A percentile compares a stretch with the other conserved stretches of the same genome.
Conservation (phyloP, 1,140 invertebrate species). For the Pemphigus obesinymphae region DNA sequence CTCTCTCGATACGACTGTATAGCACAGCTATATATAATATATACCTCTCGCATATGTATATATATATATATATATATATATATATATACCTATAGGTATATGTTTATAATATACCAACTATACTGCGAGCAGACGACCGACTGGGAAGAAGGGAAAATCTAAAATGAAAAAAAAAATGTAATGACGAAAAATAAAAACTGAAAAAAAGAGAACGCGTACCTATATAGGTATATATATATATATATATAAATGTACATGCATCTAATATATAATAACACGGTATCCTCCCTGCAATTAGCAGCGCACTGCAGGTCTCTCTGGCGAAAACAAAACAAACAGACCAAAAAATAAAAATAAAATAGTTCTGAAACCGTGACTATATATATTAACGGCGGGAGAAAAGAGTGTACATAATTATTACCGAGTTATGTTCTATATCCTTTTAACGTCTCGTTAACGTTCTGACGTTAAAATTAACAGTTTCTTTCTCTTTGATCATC, state of each 20-base stretch:
- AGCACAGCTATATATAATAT: no score
- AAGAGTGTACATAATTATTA: constrained; percentile 29
- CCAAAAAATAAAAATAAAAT: constrained; percentile 25
- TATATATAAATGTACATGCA: neutral
- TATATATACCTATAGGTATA: no score
- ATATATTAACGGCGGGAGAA: neutral
- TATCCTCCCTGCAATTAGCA: constrained; percentile 41
- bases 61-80: no score
- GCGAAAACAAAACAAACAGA: constrained; percentile 41
- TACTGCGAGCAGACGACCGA: neutral
- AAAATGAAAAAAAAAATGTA: neutral
- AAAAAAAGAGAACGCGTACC: neutral
- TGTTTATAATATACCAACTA: neutral
- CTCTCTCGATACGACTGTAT: neutral
- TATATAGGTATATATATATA: no score
- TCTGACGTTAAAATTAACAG: constrained; percentile 39
- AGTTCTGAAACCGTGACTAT: constrained; percentile 39
- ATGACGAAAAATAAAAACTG: neutral
- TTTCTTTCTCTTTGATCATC: constrained; percentile 16
- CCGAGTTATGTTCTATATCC: constrained; percentile 26
- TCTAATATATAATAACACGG: constrained; percentile 37
- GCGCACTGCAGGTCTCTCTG: constrained; percentile 16
- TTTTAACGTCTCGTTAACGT: constrained; percentile 41
- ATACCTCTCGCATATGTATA: no score
- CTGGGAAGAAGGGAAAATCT: constrained; percentile 1